phyloP scores from a whole-genome alignment of 2,888 invertebrate species.

The Andricus curvator region DNA sequence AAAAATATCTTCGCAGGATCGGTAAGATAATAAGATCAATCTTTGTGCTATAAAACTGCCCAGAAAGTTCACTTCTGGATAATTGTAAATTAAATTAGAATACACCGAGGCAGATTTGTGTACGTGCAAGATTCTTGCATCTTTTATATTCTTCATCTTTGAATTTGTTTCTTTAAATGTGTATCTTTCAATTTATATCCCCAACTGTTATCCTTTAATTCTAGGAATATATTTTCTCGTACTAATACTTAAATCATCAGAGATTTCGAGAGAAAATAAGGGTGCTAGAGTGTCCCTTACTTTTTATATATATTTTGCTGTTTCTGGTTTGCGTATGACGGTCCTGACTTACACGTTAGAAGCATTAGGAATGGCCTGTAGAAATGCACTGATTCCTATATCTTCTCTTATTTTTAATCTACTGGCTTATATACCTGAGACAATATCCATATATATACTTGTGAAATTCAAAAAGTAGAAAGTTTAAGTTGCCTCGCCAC shows the following conservation, averaged over 20 bases:
- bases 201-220: background rate
- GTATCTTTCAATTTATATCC: no score
- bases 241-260: background rate
- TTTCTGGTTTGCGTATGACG: conserved; percentile 51
- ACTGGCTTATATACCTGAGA: conserved; percentile 54
- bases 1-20: conserved; percentile 71
- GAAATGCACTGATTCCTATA: conserved; percentile 67
- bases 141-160: background rate
- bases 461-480: conserved; percentile 54
- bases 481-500: conserved; percentile 44
- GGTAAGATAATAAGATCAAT: conserved; percentile 64
- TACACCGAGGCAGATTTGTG: background rate
- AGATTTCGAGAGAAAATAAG: background rate
- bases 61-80: background rate
- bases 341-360: conserved; percentile 48
- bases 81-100: background rate
- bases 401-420: conserved; percentile 55
- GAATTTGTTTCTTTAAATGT: background rate
- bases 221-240: background rate
- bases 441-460: conserved; percentile 46
- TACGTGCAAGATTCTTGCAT: background rate
- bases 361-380: conserved; percentile 67
- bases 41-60: background rate
- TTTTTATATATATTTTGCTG: background rate
- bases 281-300: background rate